Evolutionary conservation across 1,140 invertebrate genomes (phyloP), one percentile per base, ranked within the genome.

Genomic region (Laupala kohalensis): DNA sequence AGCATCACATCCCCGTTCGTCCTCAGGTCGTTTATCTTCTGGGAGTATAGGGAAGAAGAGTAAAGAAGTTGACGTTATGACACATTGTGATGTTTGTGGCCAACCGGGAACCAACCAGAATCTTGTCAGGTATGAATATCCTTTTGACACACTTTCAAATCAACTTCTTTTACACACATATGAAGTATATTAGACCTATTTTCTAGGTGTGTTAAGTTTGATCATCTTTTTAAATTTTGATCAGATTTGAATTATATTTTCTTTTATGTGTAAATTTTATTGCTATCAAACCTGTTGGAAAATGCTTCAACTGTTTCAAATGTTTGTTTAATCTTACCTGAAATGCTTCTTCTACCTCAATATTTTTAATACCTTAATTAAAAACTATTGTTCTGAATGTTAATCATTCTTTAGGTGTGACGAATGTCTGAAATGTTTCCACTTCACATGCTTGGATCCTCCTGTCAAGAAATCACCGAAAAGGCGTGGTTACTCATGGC

Each of bases 381-480:
- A 19, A 53, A 53, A 53, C 19, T 53, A n/a, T 53, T 53, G 37
- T 13, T 53, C 37, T 53, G 19, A 4, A 2, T 53, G 9, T 19
- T 4, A 19, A 53, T 53, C 9, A 53, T 53, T 12, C 25, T 81
- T 79, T 75, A 95, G 92, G 80, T 97, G 95, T 82, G 95, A 97
- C 81, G 93, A 96, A 79, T 97, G 95, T 80, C 85, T 87, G 77
- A 90, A 92, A 78, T 88, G 90, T 74, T 97, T 94, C 82, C 95
- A 97, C 81, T 96, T 96, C 79, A 87, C 86, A 28, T 97, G 95
- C 81, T 82, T 97, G 71, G 91, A 95, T 80, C 95, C 95, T 62
- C 95, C 95, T 3, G 84, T 95, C 0, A 96, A 94, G 80, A 96
- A 96, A 80, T 92, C 93, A 65, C 95, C 95, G 3, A 97, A 97